Percentiles rank a stretch among this genome's conserved stretches.
These are phyloP conservation scores for Melanophora roralis DNA, from an alignment of 2,888 invertebrate species.

Conservation along the genomic window DNA sequence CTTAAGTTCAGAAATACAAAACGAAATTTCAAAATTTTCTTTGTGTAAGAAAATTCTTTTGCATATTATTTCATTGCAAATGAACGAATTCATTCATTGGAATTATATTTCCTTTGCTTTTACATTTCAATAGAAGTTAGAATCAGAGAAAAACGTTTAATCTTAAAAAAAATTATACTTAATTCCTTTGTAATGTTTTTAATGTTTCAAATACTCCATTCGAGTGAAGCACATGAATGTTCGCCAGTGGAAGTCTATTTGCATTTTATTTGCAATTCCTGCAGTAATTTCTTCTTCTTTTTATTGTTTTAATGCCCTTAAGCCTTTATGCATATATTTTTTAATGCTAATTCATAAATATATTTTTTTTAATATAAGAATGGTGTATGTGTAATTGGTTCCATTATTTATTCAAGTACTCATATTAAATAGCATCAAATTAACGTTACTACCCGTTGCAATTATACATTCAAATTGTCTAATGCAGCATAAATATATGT, in stretches of 20 bases:
- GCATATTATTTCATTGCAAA: slow-evolving; percentile 46
- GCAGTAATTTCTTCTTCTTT: slow-evolving; percentile 17
- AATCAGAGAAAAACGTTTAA: background rate
- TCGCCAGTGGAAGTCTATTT: slow-evolving; percentile 41
- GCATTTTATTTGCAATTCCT: slow-evolving; percentile 26
- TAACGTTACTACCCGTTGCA: slow-evolving; percentile 58
- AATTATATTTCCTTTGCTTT: slow-evolving; percentile 48
- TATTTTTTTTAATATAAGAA: slow-evolving; percentile 14
- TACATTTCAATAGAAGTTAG: slow-evolving; percentile 11
- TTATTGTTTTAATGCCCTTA: slow-evolving; percentile 23
- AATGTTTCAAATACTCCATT: slow-evolving; percentile 50
- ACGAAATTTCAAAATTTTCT: slow-evolving; percentile 42
- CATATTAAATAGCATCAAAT: slow-evolving; percentile 61
- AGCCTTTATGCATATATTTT: background rate
- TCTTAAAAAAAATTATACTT: slow-evolving; percentile 32
- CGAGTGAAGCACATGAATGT: slow-evolving; percentile 25
- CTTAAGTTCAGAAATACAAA: background rate
- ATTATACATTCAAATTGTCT: slow-evolving; percentile 60
- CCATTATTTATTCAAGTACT: slow-evolving; percentile 59
- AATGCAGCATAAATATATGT: slow-evolving; percentile 23
- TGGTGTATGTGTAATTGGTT: slow-evolving; percentile 61
- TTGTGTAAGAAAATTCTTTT: slow-evolving; percentile 49
- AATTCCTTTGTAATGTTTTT: slow-evolving; percentile 50
- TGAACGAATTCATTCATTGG: slow-evolving; percentile 50
- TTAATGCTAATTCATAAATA: background rate